Conservation (phyloP, 2,113 vertebrate genomes). For the Condylura cristata region DNA sequence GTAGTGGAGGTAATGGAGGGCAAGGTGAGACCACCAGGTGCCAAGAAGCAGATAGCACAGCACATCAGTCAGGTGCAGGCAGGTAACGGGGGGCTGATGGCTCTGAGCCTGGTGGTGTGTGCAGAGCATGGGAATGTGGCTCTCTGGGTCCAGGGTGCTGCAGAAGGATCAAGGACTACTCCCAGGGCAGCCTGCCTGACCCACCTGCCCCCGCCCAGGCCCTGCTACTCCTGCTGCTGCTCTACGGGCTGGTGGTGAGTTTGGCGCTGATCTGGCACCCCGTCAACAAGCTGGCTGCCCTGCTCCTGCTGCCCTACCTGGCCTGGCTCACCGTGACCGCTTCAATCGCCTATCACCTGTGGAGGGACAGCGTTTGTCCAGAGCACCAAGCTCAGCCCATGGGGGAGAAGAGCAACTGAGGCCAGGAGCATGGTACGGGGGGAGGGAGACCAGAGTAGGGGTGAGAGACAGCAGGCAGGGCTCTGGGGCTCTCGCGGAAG, state of each 20-base stretch:
- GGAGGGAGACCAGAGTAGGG: background rate
- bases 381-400: background rate
- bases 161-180: background rate
- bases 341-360: slow-evolving; percentile 90
- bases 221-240: slow-evolving; percentile 86
- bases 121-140: background rate
- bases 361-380: slow-evolving; percentile 89
- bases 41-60: background rate
- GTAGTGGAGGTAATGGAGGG: background rate
- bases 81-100: background rate
- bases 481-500: background rate
- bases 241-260: slow-evolving; percentile 88
- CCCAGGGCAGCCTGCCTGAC: background rate
- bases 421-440: background rate
- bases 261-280: slow-evolving; percentile 90
- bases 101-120: accelerated
- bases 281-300: slow-evolving; percentile 88
- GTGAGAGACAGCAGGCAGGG: background rate
- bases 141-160: background rate
- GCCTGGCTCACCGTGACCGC: slow-evolving; percentile 92
- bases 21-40: background rate
- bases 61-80: too few relatives aligned
- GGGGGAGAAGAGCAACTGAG: slow-evolving; percentile 1
- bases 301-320: slow-evolving; percentile 92
- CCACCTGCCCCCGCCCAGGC: slow-evolving; percentile 79